Percentiles rank a stretch among this genome's conserved stretches.
Conservation (phyloP, 2,113 vertebrate genomes). For the Paracyprichromis sp. region DNA sequence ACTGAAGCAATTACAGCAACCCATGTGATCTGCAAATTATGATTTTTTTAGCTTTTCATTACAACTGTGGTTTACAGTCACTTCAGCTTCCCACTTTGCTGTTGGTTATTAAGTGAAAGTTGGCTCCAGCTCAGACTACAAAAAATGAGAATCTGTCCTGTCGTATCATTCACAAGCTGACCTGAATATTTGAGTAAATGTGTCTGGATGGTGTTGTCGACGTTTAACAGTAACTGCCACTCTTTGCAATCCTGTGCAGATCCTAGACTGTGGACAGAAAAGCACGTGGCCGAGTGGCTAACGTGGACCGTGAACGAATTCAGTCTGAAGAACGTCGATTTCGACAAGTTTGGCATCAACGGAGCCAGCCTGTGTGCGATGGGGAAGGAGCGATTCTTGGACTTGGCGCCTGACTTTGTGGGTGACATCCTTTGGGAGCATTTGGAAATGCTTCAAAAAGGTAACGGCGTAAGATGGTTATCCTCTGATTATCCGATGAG, state of each 20-base stretch:
- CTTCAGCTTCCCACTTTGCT: background rate
- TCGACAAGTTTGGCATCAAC: constrained; percentile 92
- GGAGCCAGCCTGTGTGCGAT: constrained; percentile 89
- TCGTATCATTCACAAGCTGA: background rate
- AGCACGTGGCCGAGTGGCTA: constrained; percentile 90
- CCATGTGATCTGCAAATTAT: background rate
- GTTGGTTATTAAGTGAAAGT: background rate
- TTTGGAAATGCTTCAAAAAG: constrained; percentile 98
- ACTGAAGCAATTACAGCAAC: constrained; percentile 25
- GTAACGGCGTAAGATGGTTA: constrained; percentile 54
- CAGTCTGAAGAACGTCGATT: constrained; percentile 94
- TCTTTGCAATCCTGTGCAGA: constrained; percentile 65
- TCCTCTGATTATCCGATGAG: background rate
- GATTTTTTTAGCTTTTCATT: background rate
- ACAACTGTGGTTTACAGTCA: background rate
- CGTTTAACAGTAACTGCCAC: background rate
- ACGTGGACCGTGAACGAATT: constrained; percentile 97
- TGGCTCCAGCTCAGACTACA: background rate
- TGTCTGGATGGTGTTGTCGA: background rate
- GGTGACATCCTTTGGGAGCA: constrained; percentile 99
- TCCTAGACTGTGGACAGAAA: constrained; percentile 93
- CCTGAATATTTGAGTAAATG: background rate
- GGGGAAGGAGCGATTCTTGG: constrained; percentile 96
- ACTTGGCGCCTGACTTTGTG: constrained; percentile 95
- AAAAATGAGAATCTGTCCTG: background rate